Conservation (phyloP, 2,113 vertebrate species). For the Gobiocypris rarus region DNA sequence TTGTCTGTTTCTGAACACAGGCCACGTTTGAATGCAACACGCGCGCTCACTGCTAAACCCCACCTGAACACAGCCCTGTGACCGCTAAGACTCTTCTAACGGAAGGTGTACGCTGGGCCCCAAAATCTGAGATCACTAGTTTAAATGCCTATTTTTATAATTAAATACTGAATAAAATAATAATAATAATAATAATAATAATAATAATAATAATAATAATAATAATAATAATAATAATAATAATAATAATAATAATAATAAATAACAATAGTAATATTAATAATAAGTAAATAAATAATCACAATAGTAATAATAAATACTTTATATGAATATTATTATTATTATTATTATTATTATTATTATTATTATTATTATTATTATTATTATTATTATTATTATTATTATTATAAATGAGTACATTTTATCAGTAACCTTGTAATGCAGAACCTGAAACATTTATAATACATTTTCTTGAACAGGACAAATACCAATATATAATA, state of each 20-base stretch:
- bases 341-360: too few relatives aligned
- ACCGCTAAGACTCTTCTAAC: not conserved
- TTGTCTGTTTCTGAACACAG: not conserved
- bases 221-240: too few relatives aligned
- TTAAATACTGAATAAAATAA: too few relatives aligned
- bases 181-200: too few relatives aligned
- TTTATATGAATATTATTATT: too few relatives aligned
- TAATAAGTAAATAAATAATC: too few relatives aligned
- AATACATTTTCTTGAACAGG: not conserved
- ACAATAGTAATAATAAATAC: too few relatives aligned
- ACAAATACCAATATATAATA: not conserved
- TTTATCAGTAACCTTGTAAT: not conserved
- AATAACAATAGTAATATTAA: too few relatives aligned
- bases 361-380: not conserved
- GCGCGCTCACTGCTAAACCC: not conserved
- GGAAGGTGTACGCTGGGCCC: not conserved
- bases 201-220: too few relatives aligned
- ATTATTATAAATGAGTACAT: too few relatives aligned
- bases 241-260: too few relatives aligned
- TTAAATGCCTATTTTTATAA: not conserved
- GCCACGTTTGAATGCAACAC: conserved; percentile 21
- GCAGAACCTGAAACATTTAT: not conserved
- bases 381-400: not conserved
- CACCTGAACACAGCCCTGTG: not conserved
- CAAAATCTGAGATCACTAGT: not conserved